A percentile compares a stretch with the other conserved stretches of the same genome.
Evolutionary conservation across 1,140 invertebrate species (phyloP).

Genomic region (Megathymus violae): DNA sequence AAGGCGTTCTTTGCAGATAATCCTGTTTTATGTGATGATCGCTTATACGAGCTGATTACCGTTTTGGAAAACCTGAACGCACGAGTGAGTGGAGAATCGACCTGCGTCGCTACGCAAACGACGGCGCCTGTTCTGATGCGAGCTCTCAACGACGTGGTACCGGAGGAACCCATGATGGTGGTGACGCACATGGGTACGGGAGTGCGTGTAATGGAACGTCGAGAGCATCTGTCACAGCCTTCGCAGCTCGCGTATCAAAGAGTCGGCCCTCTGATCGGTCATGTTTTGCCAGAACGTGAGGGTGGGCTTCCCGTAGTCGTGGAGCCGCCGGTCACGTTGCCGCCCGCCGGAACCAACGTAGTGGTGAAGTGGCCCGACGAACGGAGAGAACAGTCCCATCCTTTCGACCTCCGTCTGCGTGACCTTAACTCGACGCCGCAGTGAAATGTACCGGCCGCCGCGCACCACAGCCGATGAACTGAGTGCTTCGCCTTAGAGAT

Average conservation of each 20-base stretch:
- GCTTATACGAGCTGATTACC: conserved; percentile 86
- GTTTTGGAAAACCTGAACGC: conserved; percentile 88
- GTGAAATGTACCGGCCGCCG: conserved; percentile 52
- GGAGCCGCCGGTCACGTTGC: conserved; percentile 73
- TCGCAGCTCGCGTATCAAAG: conserved; percentile 62
- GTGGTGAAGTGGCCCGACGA: conserved; percentile 71
- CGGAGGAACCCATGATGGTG: conserved; percentile 59
- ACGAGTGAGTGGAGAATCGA: conserved; percentile 86
- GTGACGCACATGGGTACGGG: conserved; percentile 51
- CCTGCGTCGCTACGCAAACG: conserved; percentile 81
- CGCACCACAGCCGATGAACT: conserved; percentile 55
- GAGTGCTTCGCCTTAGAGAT: conserved; percentile 62
- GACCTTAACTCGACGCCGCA: conserved; percentile 66
- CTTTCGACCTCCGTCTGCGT: conserved; percentile 64
- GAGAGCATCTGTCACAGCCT: conserved; percentile 38
- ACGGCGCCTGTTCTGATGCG: conserved; percentile 74
- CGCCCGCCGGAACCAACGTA: conserved; percentile 60
- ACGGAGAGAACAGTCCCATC: conserved; percentile 52
- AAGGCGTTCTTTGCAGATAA: conserved; percentile 86
- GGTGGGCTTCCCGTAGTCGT: conserved; percentile 75
- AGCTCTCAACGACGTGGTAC: conserved; percentile 71
- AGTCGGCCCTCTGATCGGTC: conserved; percentile 66
- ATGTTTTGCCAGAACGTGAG: conserved; percentile 76
- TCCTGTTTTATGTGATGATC: conserved; percentile 89
- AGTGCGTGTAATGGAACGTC: conserved; percentile 38